Base-by-base conservation (phyloP, 2,113 vertebrate genomes). In the Amblyornis subalaris region DNA sequence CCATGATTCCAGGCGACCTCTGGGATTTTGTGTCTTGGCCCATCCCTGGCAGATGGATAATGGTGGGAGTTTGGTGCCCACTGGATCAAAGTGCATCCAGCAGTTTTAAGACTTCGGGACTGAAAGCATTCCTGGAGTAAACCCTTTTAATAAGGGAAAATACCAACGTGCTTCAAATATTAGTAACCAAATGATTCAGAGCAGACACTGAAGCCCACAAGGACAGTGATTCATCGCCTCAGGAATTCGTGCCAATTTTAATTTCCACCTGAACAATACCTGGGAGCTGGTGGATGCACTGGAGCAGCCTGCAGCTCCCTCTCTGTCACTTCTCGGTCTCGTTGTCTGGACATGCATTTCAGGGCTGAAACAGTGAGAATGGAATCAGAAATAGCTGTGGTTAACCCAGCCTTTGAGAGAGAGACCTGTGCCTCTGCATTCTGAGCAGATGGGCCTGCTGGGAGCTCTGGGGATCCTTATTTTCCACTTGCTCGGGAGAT, bases 111-210 rank as follows among this genome's bases (percentile, higher is more conserved):
- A 35, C 67, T 64, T 45, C 64, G 54, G 47, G 60, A 62, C 40
- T 53, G 88, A 58, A 48, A 76, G 15, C 55, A 88, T 94, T 87
- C 65, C 71, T 89, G 62, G 47, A 73, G 60, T 25, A 89, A 97
- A 89, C 58, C 74, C 78, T 76, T 92, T 85, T 85, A 91, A 82
- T 77, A 77, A 70, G 53, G 85, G 36, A 94, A 93, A 95, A 95
- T 84, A 91, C 60, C 85, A 90, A 19, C 7, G 0, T 95, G 64
- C 72, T 93, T 93, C 74, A 82, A 77, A 67, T 93, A 90, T 88
- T 95, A 90, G 92, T 94, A 95, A 94, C 95, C 85, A 94, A 92
- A 93, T 71, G 9, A 88, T 89, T 96, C 85, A 90, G 81, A 95
- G 85, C 88, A 96, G 95, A 81, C 85, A 71, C 31, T 26, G 69